These are phyloP conservation scores for Cranoglanis bouderius DNA, from an alignment of 2,113 vertebrate species.

Conservation along the genomic window DNA sequence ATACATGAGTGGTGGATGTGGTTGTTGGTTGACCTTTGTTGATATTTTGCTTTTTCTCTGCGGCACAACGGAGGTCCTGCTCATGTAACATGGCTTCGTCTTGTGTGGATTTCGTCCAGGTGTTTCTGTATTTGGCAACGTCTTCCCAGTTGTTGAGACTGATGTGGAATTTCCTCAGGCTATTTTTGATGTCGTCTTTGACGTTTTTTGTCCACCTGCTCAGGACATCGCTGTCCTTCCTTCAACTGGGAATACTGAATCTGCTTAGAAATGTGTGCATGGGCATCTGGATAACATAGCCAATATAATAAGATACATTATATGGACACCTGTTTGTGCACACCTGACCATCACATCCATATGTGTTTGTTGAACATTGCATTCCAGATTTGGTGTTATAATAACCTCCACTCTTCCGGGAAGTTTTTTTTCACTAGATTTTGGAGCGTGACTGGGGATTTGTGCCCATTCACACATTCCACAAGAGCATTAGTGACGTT, in stretches of 20 bases:
- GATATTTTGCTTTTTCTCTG: not conserved
- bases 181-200: not conserved
- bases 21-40: conserved; percentile 1
- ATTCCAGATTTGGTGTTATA: not conserved
- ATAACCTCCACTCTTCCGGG: not conserved
- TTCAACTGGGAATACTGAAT: not conserved
- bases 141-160: not conserved
- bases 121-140: not conserved
- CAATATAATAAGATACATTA: not conserved
- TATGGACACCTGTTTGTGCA: not conserved
- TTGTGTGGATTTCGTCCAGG: not conserved
- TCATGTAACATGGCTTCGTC: not conserved
- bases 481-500: not conserved
- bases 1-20: not conserved
- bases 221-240: not conserved
- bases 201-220: not conserved
- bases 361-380: not conserved
- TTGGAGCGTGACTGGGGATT: not conserved
- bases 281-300: not conserved
- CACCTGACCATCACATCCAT: not conserved
- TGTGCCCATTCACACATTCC: not conserved
- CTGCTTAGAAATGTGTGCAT: not conserved
- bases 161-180: not conserved
- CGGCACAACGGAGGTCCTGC: not conserved
- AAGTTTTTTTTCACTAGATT: not conserved